Percentiles rank a stretch among this genome's conserved stretches.
phyloP scores from a whole-genome alignment of 2,113 vertebrate species.

The Odobenus rosmarus region DNA sequence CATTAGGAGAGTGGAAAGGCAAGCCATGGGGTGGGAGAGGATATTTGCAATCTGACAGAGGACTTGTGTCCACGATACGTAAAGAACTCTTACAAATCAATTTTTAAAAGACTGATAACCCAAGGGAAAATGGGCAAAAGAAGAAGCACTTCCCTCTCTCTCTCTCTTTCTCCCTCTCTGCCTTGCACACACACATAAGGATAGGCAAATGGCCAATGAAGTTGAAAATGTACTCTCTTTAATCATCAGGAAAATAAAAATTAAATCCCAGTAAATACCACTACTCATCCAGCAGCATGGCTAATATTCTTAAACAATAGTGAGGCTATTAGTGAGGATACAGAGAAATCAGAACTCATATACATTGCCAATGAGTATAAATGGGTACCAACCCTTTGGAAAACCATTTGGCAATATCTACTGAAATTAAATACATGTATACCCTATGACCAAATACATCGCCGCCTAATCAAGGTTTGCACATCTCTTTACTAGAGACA shows the following conservation, averaged over 20 bases:
- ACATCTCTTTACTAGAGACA: not conserved
- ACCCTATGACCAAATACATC: not conserved
- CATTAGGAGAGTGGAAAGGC: not conserved
- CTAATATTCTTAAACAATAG: not conserved
- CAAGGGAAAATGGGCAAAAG: not conserved
- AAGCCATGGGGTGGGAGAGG: not conserved
- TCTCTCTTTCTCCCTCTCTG: not conserved
- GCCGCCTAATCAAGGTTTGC: not conserved
- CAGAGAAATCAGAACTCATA: not conserved
- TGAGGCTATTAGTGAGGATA: not conserved
- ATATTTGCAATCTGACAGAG: not conserved
- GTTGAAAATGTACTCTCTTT: not conserved
- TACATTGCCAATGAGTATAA: not conserved
- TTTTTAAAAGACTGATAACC: not conserved
- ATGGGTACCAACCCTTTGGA: not conserved
- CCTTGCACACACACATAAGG: not conserved
- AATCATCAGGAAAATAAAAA: constrained; percentile 44
- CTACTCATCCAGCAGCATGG: not conserved
- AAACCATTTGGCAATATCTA: not conserved
- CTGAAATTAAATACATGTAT: not conserved
- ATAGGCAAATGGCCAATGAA: not conserved
- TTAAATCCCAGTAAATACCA: not conserved
- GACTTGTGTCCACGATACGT: not conserved
- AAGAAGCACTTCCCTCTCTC: not conserved
- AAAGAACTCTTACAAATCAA: not conserved